Base-by-base conservation (phyloP, 2,113 vertebrate genomes). In the Tyto alba region DNA sequence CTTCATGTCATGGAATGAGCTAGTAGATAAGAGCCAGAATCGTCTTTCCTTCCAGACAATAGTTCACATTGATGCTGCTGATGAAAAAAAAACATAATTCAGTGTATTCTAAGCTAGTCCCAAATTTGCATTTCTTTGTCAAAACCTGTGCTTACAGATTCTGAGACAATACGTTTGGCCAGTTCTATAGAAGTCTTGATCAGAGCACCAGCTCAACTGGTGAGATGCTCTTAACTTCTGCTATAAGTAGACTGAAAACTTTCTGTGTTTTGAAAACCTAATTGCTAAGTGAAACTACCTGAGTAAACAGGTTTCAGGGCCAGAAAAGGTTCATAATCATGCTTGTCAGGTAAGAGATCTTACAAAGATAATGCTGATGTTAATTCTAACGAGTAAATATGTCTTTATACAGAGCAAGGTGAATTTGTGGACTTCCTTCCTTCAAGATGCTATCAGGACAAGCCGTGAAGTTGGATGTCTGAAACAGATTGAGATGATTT, bases 201-300 rank as follows among this genome's bases (percentile, higher is more conserved):
- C 22, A 63, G 57, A 62, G 6, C 57, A 36, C 43, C 4, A 3
- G 14, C 19, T 86, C 67, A 68, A 14, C 34, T 85, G 85, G 10
- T 25, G 69, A 72, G 62, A 23, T 45, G 32, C 11, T 92, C 20
- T 21, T 23, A 57, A 48, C 7, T 77, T 52, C 29, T 71, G 57
- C 38, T 86, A 1, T 21, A 67, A 62, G 32, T 38, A 67, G 63
- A 62, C 9, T 10, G 11, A 56, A 41, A 66, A 50, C n/a, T 72
- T 76, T 72, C 62, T 85, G 36, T 66, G 16, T 89, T 95, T 91
- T 91, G 66, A 90, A 85, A 94, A 92, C 47, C 10, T 66, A 67
- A 79, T 80, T 80, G 32, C 32, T 25, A 6, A 10, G 36, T 90
- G 77, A 94, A 96, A 87, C 80, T 84, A 53, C 73, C 17, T 38